Conservation (phyloP, 2,797 vertebrate species). For the Halcyon leucocephala region DNA sequence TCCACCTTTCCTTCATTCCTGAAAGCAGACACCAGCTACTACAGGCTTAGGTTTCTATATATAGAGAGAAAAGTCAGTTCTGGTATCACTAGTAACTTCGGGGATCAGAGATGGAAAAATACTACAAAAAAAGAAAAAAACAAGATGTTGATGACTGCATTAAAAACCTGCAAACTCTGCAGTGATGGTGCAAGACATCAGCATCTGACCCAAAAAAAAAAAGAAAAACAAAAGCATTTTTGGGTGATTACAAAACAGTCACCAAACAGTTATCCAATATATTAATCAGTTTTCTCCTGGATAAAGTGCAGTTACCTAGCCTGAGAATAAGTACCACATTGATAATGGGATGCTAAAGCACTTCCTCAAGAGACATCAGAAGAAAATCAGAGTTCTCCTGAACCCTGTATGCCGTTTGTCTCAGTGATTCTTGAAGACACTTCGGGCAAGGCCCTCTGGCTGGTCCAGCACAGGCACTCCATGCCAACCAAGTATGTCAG, state of each 20-base stretch:
- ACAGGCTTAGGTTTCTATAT: neutral
- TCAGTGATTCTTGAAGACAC: neutral
- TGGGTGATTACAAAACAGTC: neutral
- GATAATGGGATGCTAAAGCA: conserved; percentile 2
- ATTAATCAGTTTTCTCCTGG: neutral
- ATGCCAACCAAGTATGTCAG: neutral
- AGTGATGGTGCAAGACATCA: neutral
- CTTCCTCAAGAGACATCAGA: neutral
- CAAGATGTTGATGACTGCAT: neutral
- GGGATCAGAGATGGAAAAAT: neutral
- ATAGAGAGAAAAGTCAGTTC: neutral
- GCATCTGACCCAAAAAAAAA: neutral
- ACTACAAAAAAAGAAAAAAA: neutral
- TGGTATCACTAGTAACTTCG: neutral
- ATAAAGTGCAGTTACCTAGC: conserved; percentile 35
- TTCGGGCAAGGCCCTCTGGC: neutral
- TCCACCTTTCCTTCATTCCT: neutral
- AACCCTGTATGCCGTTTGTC: neutral
- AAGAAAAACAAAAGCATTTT: neutral
- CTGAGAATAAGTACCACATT: conserved; percentile 8
- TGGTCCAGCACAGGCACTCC: neutral
- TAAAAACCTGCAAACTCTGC: neutral
- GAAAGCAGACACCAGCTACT: neutral
- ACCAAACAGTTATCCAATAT: neutral
- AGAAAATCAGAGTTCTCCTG: neutral